Evolutionary conservation across 2,888 invertebrate genomes (phyloP), one percentile per base, ranked within the genome.

Genomic region (Abscondita cerata): DNA sequence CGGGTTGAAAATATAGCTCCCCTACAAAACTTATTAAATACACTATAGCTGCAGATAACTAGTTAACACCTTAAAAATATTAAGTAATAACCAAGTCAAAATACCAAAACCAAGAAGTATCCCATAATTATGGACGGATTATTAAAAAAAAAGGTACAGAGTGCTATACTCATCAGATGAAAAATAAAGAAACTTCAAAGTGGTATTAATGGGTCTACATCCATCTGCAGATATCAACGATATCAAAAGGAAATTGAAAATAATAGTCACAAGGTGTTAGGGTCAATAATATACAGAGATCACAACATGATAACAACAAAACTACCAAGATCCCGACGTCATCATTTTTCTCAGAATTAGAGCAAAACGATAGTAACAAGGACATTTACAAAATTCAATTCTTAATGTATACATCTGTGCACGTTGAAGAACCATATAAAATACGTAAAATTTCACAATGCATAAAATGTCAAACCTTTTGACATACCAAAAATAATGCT

Each of bases 151-250:
- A 58, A 58, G n/a, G n/a, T 0, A 54, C 63, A 2, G 54, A 61
- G 13, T 65, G 62, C 31, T 58, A 62, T 50, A 66, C 66, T 1
- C 68, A 67, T 48, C 66, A 67, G 44, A 34, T 36, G 33, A 67
- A 67, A 47, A 36, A 64, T 48, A 50, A 69, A 61, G 51, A 44
- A 51, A n/a, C 16, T 69, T 50, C 41, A 52, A 48, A 31, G 61
- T 65, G 18, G 64, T 70, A 15, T 18, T 69, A 8, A 65, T 62
- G 64, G 44, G 52, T 2, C 38, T 68, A n/a, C 68, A 68, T 50
- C 64, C 52, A 11, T 44, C 64, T 25, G 50, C 51, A n/a, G 52
- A 55, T 16, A n/a, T 38, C 8, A 52, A 65, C 15, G 51, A 57
- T 13, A 36, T 70, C n/a, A 66, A 52, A 59, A 13, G 19, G 63